These are phyloP conservation scores for Andrena fulva DNA, from an alignment of 2,888 invertebrate genomes.

Conservation along the genomic window DNA sequence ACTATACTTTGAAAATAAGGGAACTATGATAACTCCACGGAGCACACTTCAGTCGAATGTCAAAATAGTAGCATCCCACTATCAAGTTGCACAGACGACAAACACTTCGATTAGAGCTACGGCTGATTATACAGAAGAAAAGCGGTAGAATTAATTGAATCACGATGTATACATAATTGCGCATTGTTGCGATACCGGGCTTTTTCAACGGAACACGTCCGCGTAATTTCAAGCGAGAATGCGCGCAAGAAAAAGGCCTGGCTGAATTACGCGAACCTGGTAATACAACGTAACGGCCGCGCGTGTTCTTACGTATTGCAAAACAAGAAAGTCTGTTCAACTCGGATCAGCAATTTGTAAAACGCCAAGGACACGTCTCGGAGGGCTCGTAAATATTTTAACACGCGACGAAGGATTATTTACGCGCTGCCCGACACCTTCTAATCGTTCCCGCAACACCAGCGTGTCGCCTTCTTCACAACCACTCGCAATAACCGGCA, in stretches of 20 bases:
- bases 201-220: not conserved
- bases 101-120: not conserved
- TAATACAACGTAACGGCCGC: not conserved
- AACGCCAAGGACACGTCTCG: conserved; percentile 35
- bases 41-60: not conserved
- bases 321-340: conserved; percentile 25
- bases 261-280: conserved; percentile 25
- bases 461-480: conserved; percentile 40
- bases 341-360: conserved; percentile 37
- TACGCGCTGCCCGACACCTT: conserved; percentile 38
- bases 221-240: conserved; percentile 36
- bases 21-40: not conserved
- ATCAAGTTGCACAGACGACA: not conserved
- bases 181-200: conserved; percentile 1
- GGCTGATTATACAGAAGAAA: not conserved
- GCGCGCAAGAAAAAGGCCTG: conserved; percentile 18
- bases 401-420: conserved; percentile 49
- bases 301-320: conserved; percentile 20
- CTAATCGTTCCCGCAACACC: conserved; percentile 34
- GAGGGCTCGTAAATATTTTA: conserved; percentile 54
- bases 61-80: not conserved
- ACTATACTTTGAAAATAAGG: too few relatives aligned
- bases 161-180: conserved; percentile 12
- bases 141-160: not conserved
- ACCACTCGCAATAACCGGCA: conserved; percentile 23